Conservation (phyloP, 2,797 vertebrate species). For the Masticophis lateralis region DNA sequence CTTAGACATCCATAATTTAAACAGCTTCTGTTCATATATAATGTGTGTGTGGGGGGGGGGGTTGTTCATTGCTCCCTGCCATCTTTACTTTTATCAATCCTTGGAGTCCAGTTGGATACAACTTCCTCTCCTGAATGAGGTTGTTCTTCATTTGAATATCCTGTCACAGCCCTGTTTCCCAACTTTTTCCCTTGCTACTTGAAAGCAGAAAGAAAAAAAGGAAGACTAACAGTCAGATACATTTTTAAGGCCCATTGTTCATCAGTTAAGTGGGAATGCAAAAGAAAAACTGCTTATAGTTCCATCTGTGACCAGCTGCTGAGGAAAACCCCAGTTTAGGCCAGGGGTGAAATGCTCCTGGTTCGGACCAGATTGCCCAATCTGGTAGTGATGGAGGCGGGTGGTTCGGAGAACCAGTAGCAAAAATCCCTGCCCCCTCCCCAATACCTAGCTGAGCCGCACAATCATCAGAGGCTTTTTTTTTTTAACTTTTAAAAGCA, state of each 20-base stretch:
- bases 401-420: no score
- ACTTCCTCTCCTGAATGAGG: background rate
- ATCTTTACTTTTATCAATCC: background rate
- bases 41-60: background rate
- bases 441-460: no score
- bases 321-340: background rate
- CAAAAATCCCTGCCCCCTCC: no score
- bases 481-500: no score
- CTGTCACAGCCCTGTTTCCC: background rate
- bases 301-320: background rate
- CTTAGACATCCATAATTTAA: background rate
- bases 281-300: background rate
- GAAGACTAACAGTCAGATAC: background rate
- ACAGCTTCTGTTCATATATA: background rate
- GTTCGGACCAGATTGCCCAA: no score
- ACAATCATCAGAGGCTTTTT: no score
- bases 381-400: no score
- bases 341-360: no score
- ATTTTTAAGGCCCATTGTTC: background rate
- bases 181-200: background rate
- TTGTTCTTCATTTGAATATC: background rate
- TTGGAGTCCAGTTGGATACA: background rate
- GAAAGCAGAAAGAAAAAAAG: background rate
- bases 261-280: background rate
- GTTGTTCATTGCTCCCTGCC: background rate